These are phyloP conservation scores for Neoaliturus tenellus DNA, from an alignment of 2,888 invertebrate genomes.

Conservation along the genomic window DNA sequence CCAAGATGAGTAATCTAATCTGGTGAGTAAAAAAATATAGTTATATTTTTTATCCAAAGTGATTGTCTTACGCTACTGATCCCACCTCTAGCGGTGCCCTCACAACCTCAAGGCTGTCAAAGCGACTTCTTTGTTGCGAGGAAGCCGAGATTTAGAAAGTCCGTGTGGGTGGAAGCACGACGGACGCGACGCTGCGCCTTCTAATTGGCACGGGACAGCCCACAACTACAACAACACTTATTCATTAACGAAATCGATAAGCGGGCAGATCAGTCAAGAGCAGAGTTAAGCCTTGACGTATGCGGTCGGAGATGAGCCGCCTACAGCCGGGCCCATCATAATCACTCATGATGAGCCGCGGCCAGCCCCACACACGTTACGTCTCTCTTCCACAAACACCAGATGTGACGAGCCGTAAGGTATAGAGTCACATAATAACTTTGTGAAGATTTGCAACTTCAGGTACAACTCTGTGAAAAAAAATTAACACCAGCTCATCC, in stretches of 20 bases:
- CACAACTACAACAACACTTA: slow-evolving; percentile 53
- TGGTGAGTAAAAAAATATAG: no score
- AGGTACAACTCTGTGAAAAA: no score
- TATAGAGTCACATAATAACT: no score
- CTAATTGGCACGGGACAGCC: slow-evolving; percentile 36
- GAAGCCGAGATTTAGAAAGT: not conserved
- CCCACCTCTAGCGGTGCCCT: no score
- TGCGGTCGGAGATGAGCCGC: slow-evolving; percentile 25
- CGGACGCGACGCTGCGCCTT: not conserved
- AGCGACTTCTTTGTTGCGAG: slow-evolving; percentile 13
- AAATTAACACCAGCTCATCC: no score
- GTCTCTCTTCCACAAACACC: not conserved
- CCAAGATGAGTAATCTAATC: no score
- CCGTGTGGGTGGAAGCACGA: slow-evolving; percentile 34
- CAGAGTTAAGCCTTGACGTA: slow-evolving; percentile 10
- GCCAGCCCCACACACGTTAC: not conserved
- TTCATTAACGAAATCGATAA: slow-evolving; percentile 56
- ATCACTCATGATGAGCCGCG: slow-evolving; percentile 26
- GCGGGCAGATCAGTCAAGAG: slow-evolving; percentile 49
- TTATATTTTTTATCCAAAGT: no score
- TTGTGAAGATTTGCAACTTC: no score
- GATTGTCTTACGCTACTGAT: no score
- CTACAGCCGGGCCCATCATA: slow-evolving; percentile 44
- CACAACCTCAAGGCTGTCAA: no score
- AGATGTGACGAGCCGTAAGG: not conserved